Base-by-base conservation (phyloP, 2,113 vertebrate species). In the Micronycteris hirsuta region DNA sequence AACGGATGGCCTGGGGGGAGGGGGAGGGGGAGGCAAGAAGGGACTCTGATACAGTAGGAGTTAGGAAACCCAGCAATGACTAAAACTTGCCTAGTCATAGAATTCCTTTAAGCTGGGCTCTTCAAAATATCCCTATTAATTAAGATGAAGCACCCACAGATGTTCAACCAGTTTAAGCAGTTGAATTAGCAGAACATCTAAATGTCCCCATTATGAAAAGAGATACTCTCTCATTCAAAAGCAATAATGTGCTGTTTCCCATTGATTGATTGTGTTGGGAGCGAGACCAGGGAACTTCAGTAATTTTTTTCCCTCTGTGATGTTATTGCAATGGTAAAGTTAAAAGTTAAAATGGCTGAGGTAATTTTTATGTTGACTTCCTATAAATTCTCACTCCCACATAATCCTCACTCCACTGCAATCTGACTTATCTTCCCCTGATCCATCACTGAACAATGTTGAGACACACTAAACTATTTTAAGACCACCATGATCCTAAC, bases 111-210 rank as follows among this genome's bases (percentile, higher is more conserved):
- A 92, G 84, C 63, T 83, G 84, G 68, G 49, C 63, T 93, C 84
- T 92, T 94, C 86, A 73, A 97, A 97, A 90, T 63, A 95, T 77
- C 76, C 80, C 86, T 71, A 94, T 97, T 93, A 95, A 94, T n/a
- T 2, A 93, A 97, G 89, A 94, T 95, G 96, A 96, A 97, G 83
- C 13, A 1, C 67, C 58, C 88, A 74, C 96, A 96, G 97, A 94
- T 98, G 96, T 95, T 96, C 95, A 96, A 16, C 38, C 54, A 93
- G 82, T 91, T 81, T 97, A 70, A 96, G 78, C 36, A 78, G 91
- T 84, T 89, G 83, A 95, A 95, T 96, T 89, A 96, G 92, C 41
- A 61, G 86, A 94, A 94, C 84, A 56, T 93, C 92, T 92, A 77
- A 95, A 76, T 86, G 93, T 49, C 9, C 96, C 41, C 71, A 85